Evolutionary conservation across 1,140 invertebrate genomes (phyloP), one percentile per base, ranked within the genome.

Genomic region (Lepidurus packardi): DNA sequence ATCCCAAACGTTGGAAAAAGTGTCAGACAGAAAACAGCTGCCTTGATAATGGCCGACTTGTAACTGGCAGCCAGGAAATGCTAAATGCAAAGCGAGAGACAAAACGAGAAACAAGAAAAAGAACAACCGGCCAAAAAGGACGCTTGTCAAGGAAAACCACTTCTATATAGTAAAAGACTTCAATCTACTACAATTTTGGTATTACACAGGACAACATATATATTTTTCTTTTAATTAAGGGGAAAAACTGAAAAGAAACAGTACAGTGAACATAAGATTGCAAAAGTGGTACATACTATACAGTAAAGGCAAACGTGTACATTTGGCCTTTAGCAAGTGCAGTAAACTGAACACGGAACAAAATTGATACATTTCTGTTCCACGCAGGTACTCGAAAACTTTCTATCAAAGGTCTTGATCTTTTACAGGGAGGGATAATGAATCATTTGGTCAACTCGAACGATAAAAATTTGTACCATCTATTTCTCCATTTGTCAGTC

Each of bases 1-100:
- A 65, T 21, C 53, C 53, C 9, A 21, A 16, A 7, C 16, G 21
- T 34, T 34, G 21, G 13, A 65, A 65, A 65, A 65, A 65, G 13
- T 65, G 13, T 65, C 53, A 65, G 8, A 65, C 13, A 65, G 53
- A 65, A 65, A 65, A 65, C 53, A 65, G 53, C 53, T 65, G 53
- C 53, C 53, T 65, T 65, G 9, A 13, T n/a, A n/a, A 13, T 65
- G 53, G 53, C 21, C 21, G 21, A 65, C 53, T n/a, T 65, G 53
- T 21, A 65, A 65, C 53, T 65, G 53, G 16, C 53, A 16, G 8
- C 21, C 53, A 16, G 53, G 53, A 65, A 65, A 65, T 65, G 16
- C 21, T 21, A 65, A 9, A 65, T 65, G 21, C 16, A 65, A 16
- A 21, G 21, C 8, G 16, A 21, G 21, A 65, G 21, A 16, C 7